Conservation (phyloP, 2,113 vertebrate species). For the Sterna hirundo region DNA sequence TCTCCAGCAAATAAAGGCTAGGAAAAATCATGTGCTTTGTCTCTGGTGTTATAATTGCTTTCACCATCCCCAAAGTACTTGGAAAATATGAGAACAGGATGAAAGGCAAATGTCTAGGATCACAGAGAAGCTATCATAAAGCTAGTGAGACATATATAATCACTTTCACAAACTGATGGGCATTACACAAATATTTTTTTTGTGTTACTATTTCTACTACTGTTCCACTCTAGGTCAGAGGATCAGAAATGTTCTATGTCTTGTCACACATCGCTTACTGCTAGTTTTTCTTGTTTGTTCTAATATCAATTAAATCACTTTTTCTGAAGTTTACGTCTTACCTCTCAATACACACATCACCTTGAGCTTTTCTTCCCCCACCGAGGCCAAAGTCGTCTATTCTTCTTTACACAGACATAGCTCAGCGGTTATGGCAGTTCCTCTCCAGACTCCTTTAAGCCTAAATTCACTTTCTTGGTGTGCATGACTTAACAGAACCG, state of each 20-base stretch:
- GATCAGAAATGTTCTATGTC: background rate
- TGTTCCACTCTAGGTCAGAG: background rate
- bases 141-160: background rate
- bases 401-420: background rate
- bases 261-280: background rate
- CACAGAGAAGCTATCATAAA: background rate
- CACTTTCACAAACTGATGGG: background rate
- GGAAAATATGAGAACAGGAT: background rate
- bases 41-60: background rate
- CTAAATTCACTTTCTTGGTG: background rate
- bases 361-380: background rate
- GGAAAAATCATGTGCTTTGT: background rate
- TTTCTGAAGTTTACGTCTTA: background rate
- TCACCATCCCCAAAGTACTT: background rate
- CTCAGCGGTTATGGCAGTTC: background rate
- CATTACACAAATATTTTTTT: background rate
- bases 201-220: background rate
- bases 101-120: background rate
- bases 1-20: background rate
- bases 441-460: background rate
- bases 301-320: background rate
- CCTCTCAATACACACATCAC: accelerated
- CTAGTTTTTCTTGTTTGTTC: background rate
- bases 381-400: background rate
- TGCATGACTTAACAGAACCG: background rate